Evolutionary conservation across 2,888 invertebrate genomes (phyloP).

Genomic region (Stenotaenia linearis): DNA sequence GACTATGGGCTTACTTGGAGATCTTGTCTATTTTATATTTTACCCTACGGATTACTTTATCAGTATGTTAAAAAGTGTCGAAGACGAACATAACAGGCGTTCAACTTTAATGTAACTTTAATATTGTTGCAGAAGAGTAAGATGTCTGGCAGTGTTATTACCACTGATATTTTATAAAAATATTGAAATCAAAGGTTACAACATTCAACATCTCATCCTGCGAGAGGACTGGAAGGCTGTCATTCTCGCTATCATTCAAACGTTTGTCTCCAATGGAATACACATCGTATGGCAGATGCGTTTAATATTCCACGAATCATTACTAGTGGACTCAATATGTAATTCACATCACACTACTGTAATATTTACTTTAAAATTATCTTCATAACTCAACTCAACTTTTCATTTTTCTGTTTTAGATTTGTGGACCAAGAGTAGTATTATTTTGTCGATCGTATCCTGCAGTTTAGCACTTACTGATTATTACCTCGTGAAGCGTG

Average conservation of each 20-base stretch:
- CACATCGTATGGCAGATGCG: background rate
- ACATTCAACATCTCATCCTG: background rate
- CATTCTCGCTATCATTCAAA: background rate
- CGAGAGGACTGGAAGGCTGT: background rate
- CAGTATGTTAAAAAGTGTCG: no score
- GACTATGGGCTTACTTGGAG: background rate
- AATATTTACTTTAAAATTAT: background rate
- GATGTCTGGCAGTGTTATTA: background rate
- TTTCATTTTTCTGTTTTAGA: background rate
- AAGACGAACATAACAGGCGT: no score
- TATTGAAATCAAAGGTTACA: background rate
- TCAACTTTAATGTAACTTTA: background rate
- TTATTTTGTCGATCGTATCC: background rate
- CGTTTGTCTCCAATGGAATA: background rate
- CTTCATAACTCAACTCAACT: no score
- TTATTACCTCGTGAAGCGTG: background rate
- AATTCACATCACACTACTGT: background rate
- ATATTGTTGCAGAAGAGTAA: background rate
- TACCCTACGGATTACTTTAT: background rate
- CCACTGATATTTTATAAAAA: background rate
- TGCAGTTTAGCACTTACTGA: background rate
- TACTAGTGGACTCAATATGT: background rate
- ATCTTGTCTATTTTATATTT: background rate
- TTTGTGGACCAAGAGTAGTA: background rate
- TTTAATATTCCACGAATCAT: background rate